Conservation (phyloP, 1,140 invertebrate species). For the Anastatus disparis region DNA sequence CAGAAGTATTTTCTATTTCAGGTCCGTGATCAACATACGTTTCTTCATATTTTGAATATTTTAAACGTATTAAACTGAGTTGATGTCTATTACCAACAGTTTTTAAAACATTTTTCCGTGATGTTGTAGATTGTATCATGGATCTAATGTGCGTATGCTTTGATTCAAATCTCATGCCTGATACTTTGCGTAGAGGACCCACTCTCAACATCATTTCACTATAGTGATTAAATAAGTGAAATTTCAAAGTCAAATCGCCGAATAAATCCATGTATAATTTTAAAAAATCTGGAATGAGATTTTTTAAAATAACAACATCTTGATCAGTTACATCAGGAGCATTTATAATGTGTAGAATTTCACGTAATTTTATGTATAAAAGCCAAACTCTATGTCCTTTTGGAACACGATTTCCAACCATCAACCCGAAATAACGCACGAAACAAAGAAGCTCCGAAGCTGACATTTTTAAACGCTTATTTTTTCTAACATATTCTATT, state of each 20-base stretch:
- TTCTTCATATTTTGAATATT: neutral
- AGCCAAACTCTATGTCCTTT: neutral
- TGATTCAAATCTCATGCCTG: constrained; percentile 9
- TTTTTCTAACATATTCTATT: constrained; percentile 6
- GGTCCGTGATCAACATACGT: neutral
- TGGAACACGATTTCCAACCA: neutral
- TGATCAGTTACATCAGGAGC: neutral
- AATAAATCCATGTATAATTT: neutral
- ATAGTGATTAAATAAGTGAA: constrained; percentile 4
- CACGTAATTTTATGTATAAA: constrained; percentile 7
- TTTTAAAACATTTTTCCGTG: neutral
- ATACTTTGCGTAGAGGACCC: neutral
- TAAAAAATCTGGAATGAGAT: neutral
- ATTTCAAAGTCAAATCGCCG: neutral
- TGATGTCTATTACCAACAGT: neutral
- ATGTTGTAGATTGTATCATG: neutral
- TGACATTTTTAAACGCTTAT: constrained; percentile 12
- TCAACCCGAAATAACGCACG: constrained; percentile 13
- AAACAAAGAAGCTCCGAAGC: constrained; percentile 10
- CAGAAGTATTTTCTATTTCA: neutral
- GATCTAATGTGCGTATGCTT: neutral
- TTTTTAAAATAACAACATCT: neutral
- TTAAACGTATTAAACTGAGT: neutral
- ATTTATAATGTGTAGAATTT: constrained; percentile 4
- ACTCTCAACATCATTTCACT: neutral